phyloP scores from a whole-genome alignment of 2,797 vertebrate species.

The Helicolenus hilgendorfi region DNA sequence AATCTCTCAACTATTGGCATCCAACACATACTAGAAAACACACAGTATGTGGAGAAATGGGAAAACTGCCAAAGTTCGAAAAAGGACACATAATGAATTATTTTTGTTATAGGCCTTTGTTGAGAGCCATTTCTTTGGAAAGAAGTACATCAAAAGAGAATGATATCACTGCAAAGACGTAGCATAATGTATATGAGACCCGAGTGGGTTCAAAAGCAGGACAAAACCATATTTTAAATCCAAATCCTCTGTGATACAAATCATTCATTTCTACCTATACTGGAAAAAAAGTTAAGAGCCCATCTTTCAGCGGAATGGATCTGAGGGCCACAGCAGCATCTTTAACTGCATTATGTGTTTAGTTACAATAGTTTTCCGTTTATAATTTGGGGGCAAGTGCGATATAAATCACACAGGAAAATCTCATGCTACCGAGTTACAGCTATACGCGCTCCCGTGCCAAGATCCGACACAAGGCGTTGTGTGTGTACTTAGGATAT shows the following conservation, averaged over 20 bases:
- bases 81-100: slow-evolving; percentile 35
- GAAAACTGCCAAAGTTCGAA: slow-evolving; percentile 31
- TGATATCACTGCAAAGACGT: slow-evolving; percentile 39
- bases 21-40: not conserved
- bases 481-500: slow-evolving; percentile 80
- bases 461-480: slow-evolving; percentile 71
- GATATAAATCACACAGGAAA: slow-evolving; percentile 72
- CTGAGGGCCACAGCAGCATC: not conserved
- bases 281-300: slow-evolving; percentile 34
- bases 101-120: slow-evolving; percentile 56
- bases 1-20: slow-evolving; percentile 30
- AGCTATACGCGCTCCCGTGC: slow-evolving; percentile 46
- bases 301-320: slow-evolving; percentile 36
- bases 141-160: slow-evolving; percentile 67
- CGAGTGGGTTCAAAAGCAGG: slow-evolving; percentile 72
- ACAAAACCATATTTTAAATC: slow-evolving; percentile 73
- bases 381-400: slow-evolving; percentile 71
- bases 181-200: slow-evolving; percentile 40
- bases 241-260: slow-evolving; percentile 56
- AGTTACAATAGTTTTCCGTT: slow-evolving; percentile 53
- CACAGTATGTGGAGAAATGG: slow-evolving; percentile 38
- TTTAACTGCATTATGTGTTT: slow-evolving; percentile 26
- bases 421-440: slow-evolving; percentile 77
- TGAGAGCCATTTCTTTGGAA: slow-evolving; percentile 45
- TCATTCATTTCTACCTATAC: slow-evolving; percentile 57